A percentile compares a stretch with the other conserved stretches of the same genome.
These are phyloP conservation scores for Pangasius krempfi DNA, from an alignment of 2,797 vertebrate genomes.

Conservation along the genomic window DNA sequence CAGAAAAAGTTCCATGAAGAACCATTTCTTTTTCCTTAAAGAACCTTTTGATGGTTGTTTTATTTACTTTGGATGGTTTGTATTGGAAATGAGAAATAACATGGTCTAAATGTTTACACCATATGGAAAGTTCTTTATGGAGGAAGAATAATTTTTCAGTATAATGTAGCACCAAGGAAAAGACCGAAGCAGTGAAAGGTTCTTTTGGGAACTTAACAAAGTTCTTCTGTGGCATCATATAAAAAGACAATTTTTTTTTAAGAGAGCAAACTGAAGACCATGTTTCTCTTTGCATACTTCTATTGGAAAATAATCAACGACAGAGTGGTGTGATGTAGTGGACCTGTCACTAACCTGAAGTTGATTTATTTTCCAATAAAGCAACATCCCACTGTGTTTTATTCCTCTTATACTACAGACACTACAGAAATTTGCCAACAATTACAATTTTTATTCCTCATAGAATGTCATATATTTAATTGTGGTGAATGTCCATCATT, in stretches of 20 bases:
- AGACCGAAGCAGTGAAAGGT: background rate
- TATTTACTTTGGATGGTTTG: background rate
- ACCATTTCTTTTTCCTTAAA: background rate
- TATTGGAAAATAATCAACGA: background rate
- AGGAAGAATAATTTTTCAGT: background rate
- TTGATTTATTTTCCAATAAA: background rate
- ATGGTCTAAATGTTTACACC: background rate
- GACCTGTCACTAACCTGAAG: background rate
- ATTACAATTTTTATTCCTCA: background rate
- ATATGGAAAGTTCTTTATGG: background rate
- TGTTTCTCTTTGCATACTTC: background rate
- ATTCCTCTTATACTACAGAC: background rate
- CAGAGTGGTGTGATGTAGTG: background rate
- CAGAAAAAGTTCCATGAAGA: background rate
- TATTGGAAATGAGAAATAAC: background rate
- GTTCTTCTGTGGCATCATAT: background rate
- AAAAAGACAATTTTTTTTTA: background rate
- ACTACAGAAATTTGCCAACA: background rate
- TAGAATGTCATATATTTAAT: background rate
- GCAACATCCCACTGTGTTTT: background rate
- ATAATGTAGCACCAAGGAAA: background rate
- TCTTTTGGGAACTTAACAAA: background rate
- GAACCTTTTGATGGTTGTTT: background rate
- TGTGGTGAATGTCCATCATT: background rate
- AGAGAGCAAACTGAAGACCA: background rate